Evolutionary conservation across 2,113 vertebrate species (phyloP), one percentile per base, ranked within the genome.

Genomic region (Brachyistius frenatus): DNA sequence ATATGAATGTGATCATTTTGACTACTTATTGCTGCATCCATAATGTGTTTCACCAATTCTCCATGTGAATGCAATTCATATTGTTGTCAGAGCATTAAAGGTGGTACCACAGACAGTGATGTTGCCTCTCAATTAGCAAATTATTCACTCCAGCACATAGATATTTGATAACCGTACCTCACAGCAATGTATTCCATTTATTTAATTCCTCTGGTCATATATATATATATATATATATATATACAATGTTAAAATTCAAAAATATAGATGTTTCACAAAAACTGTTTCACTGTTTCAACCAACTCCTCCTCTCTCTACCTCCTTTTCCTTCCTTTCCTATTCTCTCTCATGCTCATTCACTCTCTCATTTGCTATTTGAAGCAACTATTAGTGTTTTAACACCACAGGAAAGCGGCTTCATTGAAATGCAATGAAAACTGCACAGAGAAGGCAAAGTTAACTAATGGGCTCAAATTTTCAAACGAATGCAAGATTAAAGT

Each of bases 401-500:
- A 91, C 94, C 90, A 91, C 89, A 90, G 94, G 92, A 95, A 95
- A 95, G 92, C 81, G 86, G 84, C 93, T 92, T 95, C 93, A 95
- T 95, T 95, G 93, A 94, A 94, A 94, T 94, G 94, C 94, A 93
- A 93, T 94, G 91, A 93, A 94, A 95, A 95, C 89, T 88, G 91
- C 91, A 91, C 80, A 84, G 91, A 93, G 93, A 93, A 93, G 91
- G 92, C 93, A 95, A 94, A 95, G 94, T 93, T 93, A 94, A 93
- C 94, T 95, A 95, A 95, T 95, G 92, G 94, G 94, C 93, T 94
- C 91, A 94, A 94, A 95, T 95, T 95, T 95, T 95, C 94, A 94
- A 95, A 95, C 92, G 94, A 95, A 94, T 93, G 93, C 92, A 93
- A 95, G 94, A 95, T 95, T 95, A 95, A 95, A 95, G 94, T 93